Percentiles rank a stretch among this genome's conserved stretches.
phyloP scores from a whole-genome alignment of 2,888 invertebrate genomes.

The Ornithoptera alexandrae region DNA sequence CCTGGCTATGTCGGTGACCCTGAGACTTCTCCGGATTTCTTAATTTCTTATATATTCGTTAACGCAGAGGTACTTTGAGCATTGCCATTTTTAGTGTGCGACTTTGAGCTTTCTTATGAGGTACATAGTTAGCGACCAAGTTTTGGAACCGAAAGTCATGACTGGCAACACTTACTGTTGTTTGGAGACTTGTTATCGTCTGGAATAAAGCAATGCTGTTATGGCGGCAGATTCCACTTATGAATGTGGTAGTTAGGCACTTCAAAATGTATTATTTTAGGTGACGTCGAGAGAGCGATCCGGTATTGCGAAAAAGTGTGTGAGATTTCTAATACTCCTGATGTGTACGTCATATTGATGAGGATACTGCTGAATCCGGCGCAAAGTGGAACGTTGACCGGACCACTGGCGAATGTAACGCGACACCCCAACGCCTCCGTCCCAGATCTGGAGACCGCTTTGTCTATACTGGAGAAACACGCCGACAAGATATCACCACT shows the following conservation, averaged over 20 bases:
- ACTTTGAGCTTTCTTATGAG: too few species aligned
- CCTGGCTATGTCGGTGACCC: too few species aligned
- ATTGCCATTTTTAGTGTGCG: too few species aligned
- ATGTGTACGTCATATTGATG: constrained; percentile 83
- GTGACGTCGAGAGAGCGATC: constrained; percentile 90
- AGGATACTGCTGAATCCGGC: constrained; percentile 71
- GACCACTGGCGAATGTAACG: constrained; percentile 69
- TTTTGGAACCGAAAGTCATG: too few species aligned
- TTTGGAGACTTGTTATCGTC: too few species aligned
- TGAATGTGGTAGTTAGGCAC: not conserved
- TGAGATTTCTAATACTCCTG: constrained; percentile 55
- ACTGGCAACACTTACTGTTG: too few species aligned
- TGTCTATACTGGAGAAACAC: constrained; percentile 89
- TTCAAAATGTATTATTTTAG: constrained; percentile 44
- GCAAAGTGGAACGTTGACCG: constrained; percentile 51
- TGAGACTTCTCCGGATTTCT: too few species aligned
- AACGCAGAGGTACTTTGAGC: too few species aligned
- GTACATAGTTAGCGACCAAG: too few species aligned
- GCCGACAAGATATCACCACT: constrained; percentile 91
- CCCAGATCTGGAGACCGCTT: constrained; percentile 89
- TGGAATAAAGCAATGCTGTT: too few species aligned
- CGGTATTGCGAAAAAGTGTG: constrained; percentile 90
- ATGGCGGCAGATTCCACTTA: too few species aligned
- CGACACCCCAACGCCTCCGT: constrained; percentile 82
- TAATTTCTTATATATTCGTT: too few species aligned